Conservation (phyloP, 1,140 invertebrate genomes). For the Zaprionus taronus region DNA sequence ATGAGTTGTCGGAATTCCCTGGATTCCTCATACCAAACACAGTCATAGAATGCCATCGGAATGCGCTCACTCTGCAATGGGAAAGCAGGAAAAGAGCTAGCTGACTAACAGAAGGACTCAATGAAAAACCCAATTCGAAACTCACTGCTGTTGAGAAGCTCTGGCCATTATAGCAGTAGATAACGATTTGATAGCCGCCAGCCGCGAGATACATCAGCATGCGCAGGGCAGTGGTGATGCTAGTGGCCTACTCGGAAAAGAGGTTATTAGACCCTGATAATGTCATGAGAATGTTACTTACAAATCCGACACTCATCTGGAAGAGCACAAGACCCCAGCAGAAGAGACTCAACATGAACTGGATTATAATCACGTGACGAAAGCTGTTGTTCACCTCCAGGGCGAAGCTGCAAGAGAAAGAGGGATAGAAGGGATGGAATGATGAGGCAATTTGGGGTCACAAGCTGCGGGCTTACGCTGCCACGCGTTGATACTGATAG, state of each 20-base stretch:
- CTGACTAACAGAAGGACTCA: not conserved
- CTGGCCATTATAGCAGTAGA: conserved; percentile 80
- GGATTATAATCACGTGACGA: conserved; percentile 66
- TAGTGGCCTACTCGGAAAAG: conserved; percentile 42
- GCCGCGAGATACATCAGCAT: conserved; percentile 75
- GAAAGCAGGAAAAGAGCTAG: conserved; percentile 4
- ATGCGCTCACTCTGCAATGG: conserved; percentile 64
- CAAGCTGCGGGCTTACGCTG: conserved; percentile 33
- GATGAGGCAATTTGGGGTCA: not conserved
- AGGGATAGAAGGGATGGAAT: not conserved
- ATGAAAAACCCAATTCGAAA: conserved; percentile 26
- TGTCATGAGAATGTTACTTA: conserved; percentile 3
- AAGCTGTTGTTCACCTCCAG: conserved; percentile 59
- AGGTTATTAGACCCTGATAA: not conserved
- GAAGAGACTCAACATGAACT: conserved; percentile 72
- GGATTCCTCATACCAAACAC: conserved; percentile 66
- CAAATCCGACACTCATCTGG: conserved; percentile 72
- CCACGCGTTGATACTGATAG: conserved; percentile 69
- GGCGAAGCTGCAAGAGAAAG: conserved; percentile 40
- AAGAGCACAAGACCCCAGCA: conserved; percentile 68
- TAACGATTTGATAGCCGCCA: conserved; percentile 68
- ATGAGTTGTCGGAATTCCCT: conserved; percentile 69
- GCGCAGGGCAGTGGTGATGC: conserved; percentile 48
- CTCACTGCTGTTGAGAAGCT: conserved; percentile 62
- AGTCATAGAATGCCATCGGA: conserved; percentile 65